Conservation (phyloP, 2,797 vertebrate genomes). For the Bryconaethiops microstoma region DNA sequence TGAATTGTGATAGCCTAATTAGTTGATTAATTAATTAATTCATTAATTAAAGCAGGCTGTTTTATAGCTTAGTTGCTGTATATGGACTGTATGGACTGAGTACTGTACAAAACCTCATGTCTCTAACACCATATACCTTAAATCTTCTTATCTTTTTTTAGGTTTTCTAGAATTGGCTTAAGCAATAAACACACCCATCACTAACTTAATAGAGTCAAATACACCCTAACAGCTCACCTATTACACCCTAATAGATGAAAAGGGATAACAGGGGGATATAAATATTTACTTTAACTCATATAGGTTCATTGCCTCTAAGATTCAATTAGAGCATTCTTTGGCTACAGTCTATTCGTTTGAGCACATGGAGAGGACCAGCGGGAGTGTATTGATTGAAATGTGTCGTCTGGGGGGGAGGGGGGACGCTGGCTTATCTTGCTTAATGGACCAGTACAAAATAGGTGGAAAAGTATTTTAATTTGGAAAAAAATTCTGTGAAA, state of each 20-base stretch:
- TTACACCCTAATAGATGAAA: not conserved
- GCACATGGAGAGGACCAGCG: conserved; percentile 83
- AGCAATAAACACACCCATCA: conserved; percentile 1
- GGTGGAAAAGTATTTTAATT: conserved; percentile 92
- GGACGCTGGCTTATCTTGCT: conserved; percentile 82
- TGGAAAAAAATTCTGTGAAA: conserved; percentile 85
- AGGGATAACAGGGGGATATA: not conserved
- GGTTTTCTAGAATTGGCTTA: not conserved
- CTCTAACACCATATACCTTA: no score
- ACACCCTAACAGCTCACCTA: not conserved
- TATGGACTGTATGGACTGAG: no score
- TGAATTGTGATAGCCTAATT: no score
- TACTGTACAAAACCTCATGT: no score
- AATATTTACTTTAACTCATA: conserved; percentile 25
- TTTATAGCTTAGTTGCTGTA: no score
- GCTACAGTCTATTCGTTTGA: conserved; percentile 84
- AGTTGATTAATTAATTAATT: no score
- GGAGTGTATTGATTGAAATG: conserved; percentile 89
- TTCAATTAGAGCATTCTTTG: conserved; percentile 91
- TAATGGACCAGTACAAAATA: conserved; percentile 96
- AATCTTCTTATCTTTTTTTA: not conserved
- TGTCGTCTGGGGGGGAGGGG: conserved; percentile 80
- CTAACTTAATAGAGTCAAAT: conserved; percentile 28
- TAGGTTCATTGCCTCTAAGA: conserved; percentile 65
- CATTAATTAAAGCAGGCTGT: no score